Base-by-base conservation (phyloP, 2,113 vertebrate species). In the Megaptera novaeangliae region DNA sequence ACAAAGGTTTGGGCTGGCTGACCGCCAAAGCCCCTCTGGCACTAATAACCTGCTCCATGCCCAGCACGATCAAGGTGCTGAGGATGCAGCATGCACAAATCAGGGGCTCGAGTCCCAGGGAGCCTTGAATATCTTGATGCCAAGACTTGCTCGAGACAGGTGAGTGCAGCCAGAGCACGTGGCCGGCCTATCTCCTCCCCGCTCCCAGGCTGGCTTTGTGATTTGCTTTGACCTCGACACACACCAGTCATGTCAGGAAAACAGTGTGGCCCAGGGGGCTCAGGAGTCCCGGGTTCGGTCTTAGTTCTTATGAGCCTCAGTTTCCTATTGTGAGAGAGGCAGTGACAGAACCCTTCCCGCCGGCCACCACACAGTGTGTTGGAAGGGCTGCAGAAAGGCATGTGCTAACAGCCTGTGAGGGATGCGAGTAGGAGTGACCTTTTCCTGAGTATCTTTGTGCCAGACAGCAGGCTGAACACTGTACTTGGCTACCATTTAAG, bases 1-100 rank as follows among this genome's bases (percentile, higher is more conserved):
- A 83, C 68, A 89, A 87, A 91, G 68, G 61, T 34, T 71, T 44
- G 41, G 57, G 34, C 41, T 94, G 88, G 84, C 68, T 7, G 8
- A 55, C 14, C 0, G 31, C 80, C 95, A 88, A 34, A 64, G 36
- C 12, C 49, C 72, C 84, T 86, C 88, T 20, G 31, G 92, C 68
- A 55, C 34, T 13, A 59, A 59, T 23, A 41, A 17, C 71, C 44
- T 8, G 31, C 72, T 77, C 36, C 6, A 6, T 9, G 57, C 57
- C 88, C n/a, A 14, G 68, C 21, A 12, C 23, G 1, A 5, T 6
- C 9, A 13, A 34, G 84, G 49, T 12, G 10, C 92, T 8, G 5
- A 63, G 69, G 17, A 39, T 0, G 34, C 39, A 71, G 29, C 7
- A 6, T 4, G 29, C 52, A 23, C 27, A 25, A 20, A 57, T 8